Percentiles rank a stretch among this genome's conserved stretches.
These are phyloP conservation scores for Hybos culiciformis DNA, from an alignment of 2,888 invertebrate species.

Conservation along the genomic window DNA sequence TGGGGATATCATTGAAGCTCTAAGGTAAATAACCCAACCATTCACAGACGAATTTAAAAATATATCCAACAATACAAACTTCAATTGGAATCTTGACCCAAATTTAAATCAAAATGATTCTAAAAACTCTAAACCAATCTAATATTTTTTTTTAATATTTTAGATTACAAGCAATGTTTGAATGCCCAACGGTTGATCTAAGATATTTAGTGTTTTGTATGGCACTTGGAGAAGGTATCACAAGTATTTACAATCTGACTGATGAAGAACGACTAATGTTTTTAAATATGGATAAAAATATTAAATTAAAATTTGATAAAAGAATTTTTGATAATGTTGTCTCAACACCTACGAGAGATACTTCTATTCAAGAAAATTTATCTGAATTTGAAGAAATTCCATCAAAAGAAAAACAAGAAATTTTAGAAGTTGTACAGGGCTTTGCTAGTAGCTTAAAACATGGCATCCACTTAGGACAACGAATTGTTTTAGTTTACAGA, in stretches of 20 bases:
- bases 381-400: constrained; percentile 33
- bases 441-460: constrained; percentile 39
- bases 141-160: too few species aligned
- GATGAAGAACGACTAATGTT: constrained; percentile 48
- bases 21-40: too few species aligned
- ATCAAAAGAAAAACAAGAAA: constrained; percentile 30
- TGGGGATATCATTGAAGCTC: constrained; percentile 42
- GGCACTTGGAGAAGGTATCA: constrained; percentile 45
- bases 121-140: too few species aligned
- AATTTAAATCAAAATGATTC: too few species aligned
- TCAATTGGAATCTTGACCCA: too few species aligned
- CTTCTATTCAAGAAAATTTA: constrained; percentile 27
- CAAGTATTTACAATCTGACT: constrained; percentile 43
- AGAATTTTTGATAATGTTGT: constrained; percentile 23
- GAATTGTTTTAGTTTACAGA: constrained; percentile 42
- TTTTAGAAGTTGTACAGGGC: constrained; percentile 35
- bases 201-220: constrained; percentile 45
- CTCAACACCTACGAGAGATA: constrained; percentile 16
- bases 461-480: constrained; percentile 40
- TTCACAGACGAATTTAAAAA: too few species aligned
- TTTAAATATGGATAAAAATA: constrained; percentile 31
- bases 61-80: too few species aligned
- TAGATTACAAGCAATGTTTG: constrained; percentile 38
- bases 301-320: constrained; percentile 31
- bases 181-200: constrained; percentile 37